Evolutionary conservation across 1,140 invertebrate species (phyloP), one percentile per base, ranked within the genome.

Genomic region (Pantala flavescens): DNA sequence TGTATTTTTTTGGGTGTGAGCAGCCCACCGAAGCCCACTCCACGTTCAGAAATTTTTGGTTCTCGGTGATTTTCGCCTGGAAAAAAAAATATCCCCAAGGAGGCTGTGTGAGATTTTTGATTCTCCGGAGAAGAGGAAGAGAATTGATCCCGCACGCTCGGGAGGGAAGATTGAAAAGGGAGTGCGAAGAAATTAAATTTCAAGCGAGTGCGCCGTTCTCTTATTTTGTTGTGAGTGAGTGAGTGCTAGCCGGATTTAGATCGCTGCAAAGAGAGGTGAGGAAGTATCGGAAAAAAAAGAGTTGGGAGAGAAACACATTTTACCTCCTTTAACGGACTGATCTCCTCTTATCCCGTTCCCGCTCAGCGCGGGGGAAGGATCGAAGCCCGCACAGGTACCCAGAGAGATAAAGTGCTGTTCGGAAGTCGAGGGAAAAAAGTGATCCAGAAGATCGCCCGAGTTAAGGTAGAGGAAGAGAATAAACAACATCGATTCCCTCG

Each of bases 1-100:
- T 63, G 49, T 63, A 63, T 63, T 63, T 63, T 63, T 63, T 63
- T 63, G 49, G 49, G n/a, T 63, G 49, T 63, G 49, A 63, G 49
- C 49, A 63, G 49, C 49, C 49, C n/a, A 7, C n/a, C 12, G 49
- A 63, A 63, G 49, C 49, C 14, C n/a, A 63, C 49, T 16, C 49
- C 16, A 21, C 49, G n/a, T 63, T 63, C 28, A 36, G 12, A 63
- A 63, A 63, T 63, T 19, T 7, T 63, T 63, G 49, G 14, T 63
- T 63, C 49, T 63, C n/a, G 28, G 49, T 63, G 49, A 63, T 63
- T 63, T 21, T 63, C 49, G 16, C 14, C n/a, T 14, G 16, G 49
- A 63, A 21, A 49, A 49, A 49, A 49, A 49, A 63, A 63, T 63
- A 63, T 63, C 49, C 16, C n/a, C 49, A 21, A 63, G 49, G 49